A percentile compares a stretch with the other conserved stretches of the same genome.
phyloP scores from a whole-genome alignment of 2,888 invertebrate genomes.

The Mimumesa dahlbomi region DNA sequence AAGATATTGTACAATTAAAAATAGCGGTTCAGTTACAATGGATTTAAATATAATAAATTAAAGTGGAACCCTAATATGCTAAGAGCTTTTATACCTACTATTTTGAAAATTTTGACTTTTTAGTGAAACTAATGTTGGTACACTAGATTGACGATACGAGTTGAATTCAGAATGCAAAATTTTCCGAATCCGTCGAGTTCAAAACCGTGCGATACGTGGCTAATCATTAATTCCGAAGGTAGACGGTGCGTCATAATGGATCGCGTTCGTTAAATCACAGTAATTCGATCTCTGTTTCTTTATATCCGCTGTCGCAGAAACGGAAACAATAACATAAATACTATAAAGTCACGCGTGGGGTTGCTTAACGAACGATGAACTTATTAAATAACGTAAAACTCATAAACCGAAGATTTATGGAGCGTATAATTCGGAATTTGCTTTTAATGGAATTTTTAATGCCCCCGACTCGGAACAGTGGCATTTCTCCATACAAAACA shows the following conservation, averaged over 20 bases:
- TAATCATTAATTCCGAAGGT: background rate
- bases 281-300: conserved; percentile 11
- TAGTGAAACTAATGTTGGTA: too few species aligned
- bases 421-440: conserved; percentile 6
- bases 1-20: too few species aligned
- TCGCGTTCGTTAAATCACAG: background rate
- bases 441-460: background rate
- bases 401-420: conserved; percentile 38
- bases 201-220: background rate
- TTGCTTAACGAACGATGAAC: conserved; percentile 2
- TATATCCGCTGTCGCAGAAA: background rate
- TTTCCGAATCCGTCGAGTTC: background rate
- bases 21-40: too few species aligned
- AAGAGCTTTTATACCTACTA: too few species aligned
- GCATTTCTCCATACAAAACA: background rate
- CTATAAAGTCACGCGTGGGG: conserved; percentile 4
- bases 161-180: too few species aligned
- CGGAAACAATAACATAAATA: conserved; percentile 4
- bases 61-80: too few species aligned
- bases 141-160: too few species aligned
- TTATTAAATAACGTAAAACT: conserved; percentile 1
- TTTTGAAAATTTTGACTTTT: too few species aligned
- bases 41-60: too few species aligned
- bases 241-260: background rate
- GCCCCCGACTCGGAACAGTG: background rate